Percentiles rank a stretch among this genome's conserved stretches.
These are phyloP conservation scores for Acanthoscelides obtectus DNA, from an alignment of 2,888 invertebrate species.

Conservation along the genomic window DNA sequence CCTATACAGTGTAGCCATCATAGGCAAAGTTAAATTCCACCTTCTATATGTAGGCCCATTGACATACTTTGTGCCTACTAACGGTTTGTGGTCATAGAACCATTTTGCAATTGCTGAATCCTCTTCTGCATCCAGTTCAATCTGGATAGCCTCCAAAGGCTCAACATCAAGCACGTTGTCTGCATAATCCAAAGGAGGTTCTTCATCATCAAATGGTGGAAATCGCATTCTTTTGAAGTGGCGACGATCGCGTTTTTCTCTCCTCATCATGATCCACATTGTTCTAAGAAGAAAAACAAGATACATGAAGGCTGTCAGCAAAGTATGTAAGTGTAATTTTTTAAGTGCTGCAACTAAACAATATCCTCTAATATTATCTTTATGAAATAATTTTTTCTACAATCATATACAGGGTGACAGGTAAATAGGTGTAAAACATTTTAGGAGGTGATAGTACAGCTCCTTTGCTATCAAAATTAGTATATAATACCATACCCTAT, in stretches of 20 bases:
- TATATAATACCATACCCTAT: no score
- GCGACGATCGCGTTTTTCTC: conserved; percentile 96
- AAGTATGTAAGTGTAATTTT: no score
- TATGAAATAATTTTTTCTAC: no score
- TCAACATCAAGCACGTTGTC: conserved; percentile 99
- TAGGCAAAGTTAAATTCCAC: conserved; percentile 94
- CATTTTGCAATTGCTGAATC: conserved; percentile 86
- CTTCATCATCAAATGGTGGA: conserved; percentile 99
- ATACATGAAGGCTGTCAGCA: no score
- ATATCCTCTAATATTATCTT: no score
- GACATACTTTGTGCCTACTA: conserved; percentile 84
- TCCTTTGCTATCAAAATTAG: no score
- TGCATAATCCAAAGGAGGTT: conserved; percentile 98
- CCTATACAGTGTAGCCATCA: conserved; percentile 91
- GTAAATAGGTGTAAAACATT: no score
- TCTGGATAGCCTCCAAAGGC: conserved; percentile 97
- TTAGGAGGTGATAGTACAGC: no score
- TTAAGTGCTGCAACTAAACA: no score
- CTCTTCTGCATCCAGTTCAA: conserved; percentile 95
- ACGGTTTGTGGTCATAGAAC: conserved; percentile 98
- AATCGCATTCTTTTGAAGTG: conserved; percentile 99
- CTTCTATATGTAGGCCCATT: conserved; percentile 96
- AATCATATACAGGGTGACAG: no score
- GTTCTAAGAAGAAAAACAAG: conserved; percentile 55
- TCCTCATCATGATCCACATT: conserved; percentile 99